These are phyloP conservation scores for Amazonetta brasiliensis DNA, from an alignment of 2,797 vertebrate genomes.

Conservation along the genomic window DNA sequence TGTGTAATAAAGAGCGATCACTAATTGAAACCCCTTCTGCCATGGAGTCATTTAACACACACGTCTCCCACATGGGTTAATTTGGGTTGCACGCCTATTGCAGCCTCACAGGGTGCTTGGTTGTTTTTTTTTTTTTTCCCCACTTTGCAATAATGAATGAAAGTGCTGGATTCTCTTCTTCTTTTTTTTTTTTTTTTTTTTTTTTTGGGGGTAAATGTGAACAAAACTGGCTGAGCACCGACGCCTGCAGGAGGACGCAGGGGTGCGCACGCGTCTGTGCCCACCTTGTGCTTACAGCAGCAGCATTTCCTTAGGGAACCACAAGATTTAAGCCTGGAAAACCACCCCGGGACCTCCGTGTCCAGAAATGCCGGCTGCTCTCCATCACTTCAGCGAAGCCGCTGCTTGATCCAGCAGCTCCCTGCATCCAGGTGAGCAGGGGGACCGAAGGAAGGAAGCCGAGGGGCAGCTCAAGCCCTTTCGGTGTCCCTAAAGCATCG, in stretches of 20 bases:
- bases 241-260: rapidly evolving
- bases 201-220: too few species aligned
- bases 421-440: too few species aligned
- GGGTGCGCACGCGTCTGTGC: neutral
- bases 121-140: rapidly evolving
- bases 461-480: neutral
- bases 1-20: neutral
- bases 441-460: neutral
- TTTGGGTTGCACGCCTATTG: neutral
- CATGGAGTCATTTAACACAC: rapidly evolving
- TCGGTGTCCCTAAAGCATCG: neutral
- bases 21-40: neutral
- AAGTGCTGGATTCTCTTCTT: neutral
- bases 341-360: neutral
- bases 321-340: neutral
- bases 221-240: neutral
- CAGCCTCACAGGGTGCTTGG: neutral
- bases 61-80: neutral
- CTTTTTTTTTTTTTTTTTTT: too few species aligned
- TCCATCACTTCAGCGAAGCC: too few species aligned
- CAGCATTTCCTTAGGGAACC: neutral
- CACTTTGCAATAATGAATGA: rapidly evolving
- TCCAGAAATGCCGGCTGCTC: rapidly evolving
- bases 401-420: too few species aligned
- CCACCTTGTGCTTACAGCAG: rapidly evolving